Base-by-base conservation (phyloP, 2,888 invertebrate species). In the Eurytoma californica region DNA sequence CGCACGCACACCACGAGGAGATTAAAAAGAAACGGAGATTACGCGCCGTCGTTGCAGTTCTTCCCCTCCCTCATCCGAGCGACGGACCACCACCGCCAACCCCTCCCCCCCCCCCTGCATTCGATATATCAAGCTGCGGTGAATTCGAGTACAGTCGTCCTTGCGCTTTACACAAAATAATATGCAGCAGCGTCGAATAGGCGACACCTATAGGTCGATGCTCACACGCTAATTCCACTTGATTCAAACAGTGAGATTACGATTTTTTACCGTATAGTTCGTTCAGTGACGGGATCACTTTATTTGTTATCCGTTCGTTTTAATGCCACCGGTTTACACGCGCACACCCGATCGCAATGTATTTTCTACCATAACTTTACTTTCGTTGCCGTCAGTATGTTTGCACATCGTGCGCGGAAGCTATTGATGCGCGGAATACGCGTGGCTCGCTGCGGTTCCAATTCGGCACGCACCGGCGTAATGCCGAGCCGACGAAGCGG, bases 241-340 rank as follows among this genome's bases (percentile, higher is more conserved):
- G 63, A 69, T 76, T 75, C 63, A 53, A 60, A 69, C 68, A 39
- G 39, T 68, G 75, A 75, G 63, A 76, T 76, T 75, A 67, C 69
- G 69, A 67, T 69, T 76, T 63, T 69, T 39, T 76, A 76, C 69
- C 69, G 58, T 61, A 75, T 76, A 55, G 51, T 76, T 76, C 55
- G 39, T 76, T 58, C 76, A 76, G 76, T 76, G 68, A 76, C 69
- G 63, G n/a, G 24, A 58, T 39, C 13, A 69, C 24, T 51, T 51
- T n/a, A n/a, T 75, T 30, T 55, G 4, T 16, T 14, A 1, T 51
- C 47, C 28, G 58, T 7, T 67, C 18, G 51, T 13, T 60, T 3
- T 18, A 39, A 28, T 39, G 39, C 7, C 7, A 39, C 39, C 39
- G 39, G 39, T 39, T 39, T 14, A 30, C 3, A 0, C 2, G n/a